Percentiles rank a stretch among this genome's conserved stretches.
Conservation (phyloP, 37 sponge, comb jelly and placozoan genomes). For the Theonella swinhoei region DNA sequence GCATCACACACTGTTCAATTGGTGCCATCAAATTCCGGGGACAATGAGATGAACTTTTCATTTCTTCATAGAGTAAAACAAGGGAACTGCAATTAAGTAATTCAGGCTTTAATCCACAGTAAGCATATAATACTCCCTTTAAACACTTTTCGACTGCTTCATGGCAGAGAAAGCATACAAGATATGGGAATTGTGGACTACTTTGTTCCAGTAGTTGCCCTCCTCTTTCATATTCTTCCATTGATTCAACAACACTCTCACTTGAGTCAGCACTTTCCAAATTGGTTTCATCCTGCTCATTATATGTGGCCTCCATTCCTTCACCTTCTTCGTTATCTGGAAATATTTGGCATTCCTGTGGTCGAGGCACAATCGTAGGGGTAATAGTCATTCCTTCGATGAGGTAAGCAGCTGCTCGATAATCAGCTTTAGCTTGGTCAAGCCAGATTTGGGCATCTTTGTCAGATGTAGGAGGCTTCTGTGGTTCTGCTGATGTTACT, state of each 20-base stretch:
- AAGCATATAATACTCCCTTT: slow-evolving; percentile 63
- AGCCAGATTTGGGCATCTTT: slow-evolving; percentile 36
- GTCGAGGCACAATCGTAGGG: not conserved
- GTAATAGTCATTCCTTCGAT: not conserved
- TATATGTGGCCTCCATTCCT: not conserved
- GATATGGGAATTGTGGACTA: slow-evolving; percentile 48
- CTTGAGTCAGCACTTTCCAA: too few species aligned
- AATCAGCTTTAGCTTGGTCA: slow-evolving; percentile 54
- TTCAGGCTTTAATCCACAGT: slow-evolving; percentile 27
- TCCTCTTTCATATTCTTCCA: not conserved
- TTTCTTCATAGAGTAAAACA: slow-evolving; percentile 10
- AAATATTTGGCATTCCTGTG: not conserved
- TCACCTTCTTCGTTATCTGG: not conserved
- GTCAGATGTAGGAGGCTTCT: slow-evolving; percentile 1
- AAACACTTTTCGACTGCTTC: slow-evolving; percentile 73
- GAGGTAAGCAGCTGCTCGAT: slow-evolving; percentile 24
- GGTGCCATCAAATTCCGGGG: not conserved
- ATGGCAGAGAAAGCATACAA: slow-evolving; percentile 75
- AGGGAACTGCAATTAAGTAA: slow-evolving; percentile 24
- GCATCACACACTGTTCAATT: slow-evolving; percentile 29
- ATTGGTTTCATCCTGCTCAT: not conserved
- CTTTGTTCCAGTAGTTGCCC: not conserved
- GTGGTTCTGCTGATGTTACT: not conserved
- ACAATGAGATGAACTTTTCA: slow-evolving; percentile 15
- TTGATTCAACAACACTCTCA: not conserved